Evolutionary conservation across 2,113 vertebrate species (phyloP).

Genomic region (Catagonus wagneri): DNA sequence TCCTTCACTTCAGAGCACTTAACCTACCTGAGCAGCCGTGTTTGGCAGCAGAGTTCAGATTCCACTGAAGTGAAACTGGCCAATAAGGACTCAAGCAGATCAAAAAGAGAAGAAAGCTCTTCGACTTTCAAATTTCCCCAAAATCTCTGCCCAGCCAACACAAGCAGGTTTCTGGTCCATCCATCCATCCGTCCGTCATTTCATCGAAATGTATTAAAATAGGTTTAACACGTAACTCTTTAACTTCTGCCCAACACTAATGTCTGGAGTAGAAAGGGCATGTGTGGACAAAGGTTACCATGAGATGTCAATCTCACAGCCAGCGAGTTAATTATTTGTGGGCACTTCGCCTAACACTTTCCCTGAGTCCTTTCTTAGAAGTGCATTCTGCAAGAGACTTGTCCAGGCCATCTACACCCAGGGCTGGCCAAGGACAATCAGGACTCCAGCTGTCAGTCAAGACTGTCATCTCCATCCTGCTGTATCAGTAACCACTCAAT

Average conservation of each 20-base stretch:
- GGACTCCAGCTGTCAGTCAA: fast-evolving
- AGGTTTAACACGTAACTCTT: background rate
- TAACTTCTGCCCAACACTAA: background rate
- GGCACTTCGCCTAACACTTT: background rate
- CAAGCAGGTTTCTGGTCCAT: background rate
- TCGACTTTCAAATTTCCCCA: background rate
- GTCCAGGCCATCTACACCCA: background rate
- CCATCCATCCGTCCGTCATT: background rate
- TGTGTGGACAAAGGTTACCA: background rate
- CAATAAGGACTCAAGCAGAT: background rate
- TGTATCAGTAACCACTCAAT: fast-evolving
- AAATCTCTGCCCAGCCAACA: background rate
- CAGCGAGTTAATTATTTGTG: background rate
- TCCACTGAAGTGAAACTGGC: background rate
- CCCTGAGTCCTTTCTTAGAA: background rate
- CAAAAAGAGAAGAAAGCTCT: background rate
- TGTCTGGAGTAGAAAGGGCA: background rate
- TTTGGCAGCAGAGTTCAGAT: background rate
- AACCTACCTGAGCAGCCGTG: fast-evolving
- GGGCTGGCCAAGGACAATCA: background rate
- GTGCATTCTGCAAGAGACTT: background rate
- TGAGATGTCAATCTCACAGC: background rate
- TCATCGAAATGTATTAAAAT: background rate
- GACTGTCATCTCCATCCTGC: background rate
- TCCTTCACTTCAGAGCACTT: background rate